Conservation (phyloP, 1,140 invertebrate species). For the Danaus plexippus region DNA sequence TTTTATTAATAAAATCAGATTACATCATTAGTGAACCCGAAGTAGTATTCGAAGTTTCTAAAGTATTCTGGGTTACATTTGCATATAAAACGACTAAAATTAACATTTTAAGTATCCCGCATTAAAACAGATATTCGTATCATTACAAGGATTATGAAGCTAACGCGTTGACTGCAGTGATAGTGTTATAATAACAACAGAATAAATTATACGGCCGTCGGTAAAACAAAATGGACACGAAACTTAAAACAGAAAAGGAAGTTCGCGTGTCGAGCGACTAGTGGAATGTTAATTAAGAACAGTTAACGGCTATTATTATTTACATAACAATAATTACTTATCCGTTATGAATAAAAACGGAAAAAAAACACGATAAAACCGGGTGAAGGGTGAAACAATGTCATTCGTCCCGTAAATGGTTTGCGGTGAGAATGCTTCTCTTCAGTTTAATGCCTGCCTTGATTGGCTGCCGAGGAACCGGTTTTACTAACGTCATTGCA, state of each 20-base stretch:
- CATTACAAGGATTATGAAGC: conserved; percentile 11
- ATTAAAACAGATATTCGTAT: conserved; percentile 10
- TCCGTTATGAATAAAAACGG: conserved; percentile 25
- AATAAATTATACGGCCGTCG: conserved; percentile 28
- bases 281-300: conserved; percentile 62
- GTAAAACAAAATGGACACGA: conserved; percentile 41
- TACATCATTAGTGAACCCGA: too few relatives aligned
- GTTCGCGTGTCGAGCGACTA: conserved; percentile 40
- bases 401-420: too few relatives aligned
- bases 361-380: too few relatives aligned
- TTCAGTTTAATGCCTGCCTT: conserved; percentile 1
- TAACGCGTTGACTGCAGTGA: conserved; percentile 8
- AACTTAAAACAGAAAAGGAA: conserved; percentile 45
- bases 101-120: conserved; percentile 10
- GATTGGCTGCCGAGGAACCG: conserved; percentile 5
- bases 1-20: too few relatives aligned
- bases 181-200: conserved; percentile 17
- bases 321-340: conserved; percentile 61
- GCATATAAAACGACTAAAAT: conserved; percentile 13
- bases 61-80: conserved; percentile 6
- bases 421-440: too few relatives aligned
- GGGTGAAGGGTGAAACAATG: too few relatives aligned
- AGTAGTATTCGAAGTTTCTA: too few relatives aligned
- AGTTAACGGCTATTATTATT: conserved; percentile 52
- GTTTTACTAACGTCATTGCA: conserved; percentile 14